Base-by-base conservation (phyloP, 1,140 invertebrate species). In the Trichonephila inaurata region DNA sequence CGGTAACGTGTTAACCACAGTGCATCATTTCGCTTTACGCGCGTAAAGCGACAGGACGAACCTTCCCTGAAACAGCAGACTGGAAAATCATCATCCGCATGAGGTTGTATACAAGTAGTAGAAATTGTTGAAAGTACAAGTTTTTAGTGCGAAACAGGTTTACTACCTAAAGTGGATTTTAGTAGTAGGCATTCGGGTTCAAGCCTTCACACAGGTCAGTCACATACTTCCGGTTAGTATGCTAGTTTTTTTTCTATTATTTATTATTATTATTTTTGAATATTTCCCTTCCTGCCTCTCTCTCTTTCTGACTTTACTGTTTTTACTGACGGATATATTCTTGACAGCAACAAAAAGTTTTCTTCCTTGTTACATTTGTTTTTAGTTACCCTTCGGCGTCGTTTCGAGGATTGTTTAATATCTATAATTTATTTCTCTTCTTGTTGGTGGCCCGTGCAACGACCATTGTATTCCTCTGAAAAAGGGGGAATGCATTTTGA, bases 181-280 rank as follows among this genome's bases (percentile, higher is more conserved):
- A 72, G 69, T 91, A 61, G 82, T 92, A 92, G 83, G 69, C 91
- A 92, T 92, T 87, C 91, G 91, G 91, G 83, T 92, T 83, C 83
- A 92, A 77, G 44, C 44, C 62, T 87, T 51, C 60, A 62, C 91
- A 33, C 91, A 92, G 91, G 91, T 92, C 91, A 92, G 82, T 92
- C 91, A 92, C 91, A 87, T 61, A 92, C 91, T 92, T 92, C 91
- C 91, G 91, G 91, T 92, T 92, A 83, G 91, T 92, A 92, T 72
- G 40, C 33, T 58, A 24, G 33, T 91, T 72, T 18, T 82, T 51
- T 33, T 62, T 28, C n/a, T n/a, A n/a, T n/a, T n/a, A n/a, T 28
- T 1, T 28, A 1, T 4, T 40, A 19, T 61, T 2, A 60, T 51
- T 89, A 21, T 82, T 58, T 12, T 83, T 1, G 8, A 19, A 14